Evolutionary conservation across 2,888 invertebrate species (phyloP), one percentile per base, ranked within the genome.

Genomic region (Andrena hattorfiana): DNA sequence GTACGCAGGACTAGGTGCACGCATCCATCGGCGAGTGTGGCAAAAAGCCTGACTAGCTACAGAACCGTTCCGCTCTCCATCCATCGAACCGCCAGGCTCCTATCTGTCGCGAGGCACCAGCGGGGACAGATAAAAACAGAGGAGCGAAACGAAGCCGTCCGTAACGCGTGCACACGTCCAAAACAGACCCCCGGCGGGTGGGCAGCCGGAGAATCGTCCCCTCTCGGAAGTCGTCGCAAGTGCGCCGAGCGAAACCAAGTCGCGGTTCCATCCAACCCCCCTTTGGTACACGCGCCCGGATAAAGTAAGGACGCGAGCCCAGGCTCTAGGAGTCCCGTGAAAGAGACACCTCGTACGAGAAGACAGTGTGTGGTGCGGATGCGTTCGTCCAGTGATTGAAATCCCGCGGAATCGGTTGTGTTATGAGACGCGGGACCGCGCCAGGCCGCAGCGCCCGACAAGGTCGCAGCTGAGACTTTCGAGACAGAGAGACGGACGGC

Each of bases 391-490:
- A 8, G 30, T 32, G 26, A 16, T 30, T 30, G 59, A 26, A 28
- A 6, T 23, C 28, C 28, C 30, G 59, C 30, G 60, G 51, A 56
- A 30, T 51, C 59, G 64, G 71, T 62, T 32, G 77, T 56, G 71
- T 51, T 67, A 86, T 87, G 86, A 78, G 67, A 63, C 63, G 54
- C 30, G 68, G 28, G 68, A 76, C 67, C 77, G 69, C 69, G 68
- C 20, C 35, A 49, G 30, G 49, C 23, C 77, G 69, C 81, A 20
- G 70, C 87, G 70, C 62, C 63, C 83, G 51, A 35, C 84, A 86
- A 88, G 88, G 87, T 87, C 87, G 87, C 80, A 77, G 85, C 82
- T 87, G 88, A 87, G 78, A 81, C 77, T 79, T 83, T 79, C 60
- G 68, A 74, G 85, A 64, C 75, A 72, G 69, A 72, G 79, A 81